Base-by-base conservation (phyloP, 2,797 vertebrate genomes). In the Cichlasoma orientale region DNA sequence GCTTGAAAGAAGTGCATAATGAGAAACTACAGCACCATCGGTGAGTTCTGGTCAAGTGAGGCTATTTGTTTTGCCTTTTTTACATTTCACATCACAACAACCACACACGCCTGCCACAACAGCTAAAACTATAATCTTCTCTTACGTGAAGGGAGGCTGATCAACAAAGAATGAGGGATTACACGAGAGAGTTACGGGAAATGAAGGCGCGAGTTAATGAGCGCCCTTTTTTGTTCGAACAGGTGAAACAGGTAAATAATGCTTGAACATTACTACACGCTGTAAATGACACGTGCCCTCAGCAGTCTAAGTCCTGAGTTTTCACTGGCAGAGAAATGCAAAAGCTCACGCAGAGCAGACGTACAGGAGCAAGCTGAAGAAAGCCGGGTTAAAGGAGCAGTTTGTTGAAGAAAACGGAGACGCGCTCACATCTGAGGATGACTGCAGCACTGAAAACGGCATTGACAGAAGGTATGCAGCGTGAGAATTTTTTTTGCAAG, bases 171-270 rank as follows among this genome's bases (percentile, higher is more conserved):
- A 92, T 90, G 89, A 97, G 92, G 86, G 97, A 98, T 50, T 99
- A 99, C 91, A 96, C 78, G 90, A 97, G 92, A 84, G 97, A 98
- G 80, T 88, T 99, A 88, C 94, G 94, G 82, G 96, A 97, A 79
- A 99, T 99, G 94, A 97, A 96, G 90, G 93, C 94, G 56, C 91
- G 97, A 86, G 95, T 99, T 81, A 94, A 93, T 59, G 93, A 91
- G 66, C 96, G 97, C 63, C 97, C 98, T 0, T 98, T 95, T 90
- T 96, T 99, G 81, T 99, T 99, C 2, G 97, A 99, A 87, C 97
- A 97, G 91, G 94, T 98, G 89, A 96, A 95, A 79, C 97, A 98
- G 97, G 98, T 99, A 95, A 92, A 82, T 13, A 29, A 72, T 59
- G 4, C 44, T 56, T 25, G 54, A 50, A 56, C 25, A 55, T 79